Base-by-base conservation (phyloP, 2,797 vertebrate genomes). In the Paratrypauchen microcephalus region DNA sequence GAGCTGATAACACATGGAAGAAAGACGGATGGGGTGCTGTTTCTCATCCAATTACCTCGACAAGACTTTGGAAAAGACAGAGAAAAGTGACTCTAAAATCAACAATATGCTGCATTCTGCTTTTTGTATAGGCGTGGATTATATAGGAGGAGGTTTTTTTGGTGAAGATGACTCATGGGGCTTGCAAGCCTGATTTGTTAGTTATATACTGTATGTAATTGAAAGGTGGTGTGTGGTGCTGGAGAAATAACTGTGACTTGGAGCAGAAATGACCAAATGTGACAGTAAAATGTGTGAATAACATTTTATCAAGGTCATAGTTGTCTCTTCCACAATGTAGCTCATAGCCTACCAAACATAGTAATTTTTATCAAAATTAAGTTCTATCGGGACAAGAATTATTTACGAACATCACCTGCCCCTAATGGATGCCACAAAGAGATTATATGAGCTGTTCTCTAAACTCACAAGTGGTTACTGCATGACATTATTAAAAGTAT, bases 121-220 rank as follows among this genome's bases (percentile, higher is more conserved):
- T 64, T 32, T 65, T 48, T 26, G 16, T 18, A 59, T 23, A 55
- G 24, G 62, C 30, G 28, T 68, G 54, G 64, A 68, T 23, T 54
- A 73, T 30, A 60, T 23, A 56, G 63, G 55, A 70, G 19, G n/a
- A 32, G 16, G 61, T 45, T 78, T 8, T 7, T 61, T 73, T 24
- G 69, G 36, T 28, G 36, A 73, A 74, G 75, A 83, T 71, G 72
- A 70, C 67, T 75, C 47, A 23, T 76, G 69, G n/a, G 75, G 73
- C 82, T 68, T 18, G 0, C 64, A 56, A n/a, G 67, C 6, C 79
- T 75, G 74, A 65, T 76, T 69, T 32, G 12, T 76, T 71, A 58
- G 54, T 77, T 61, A 60, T 39, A 62, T 63, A n/a, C n/a, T n/a
- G n/a, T n/a, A 32, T 67, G 39, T 39, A 9, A 23, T 61, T 56